Evolutionary conservation across 92 coral and sea anemone species (phyloP).

Genomic region (Pocillopora grandis): DNA sequence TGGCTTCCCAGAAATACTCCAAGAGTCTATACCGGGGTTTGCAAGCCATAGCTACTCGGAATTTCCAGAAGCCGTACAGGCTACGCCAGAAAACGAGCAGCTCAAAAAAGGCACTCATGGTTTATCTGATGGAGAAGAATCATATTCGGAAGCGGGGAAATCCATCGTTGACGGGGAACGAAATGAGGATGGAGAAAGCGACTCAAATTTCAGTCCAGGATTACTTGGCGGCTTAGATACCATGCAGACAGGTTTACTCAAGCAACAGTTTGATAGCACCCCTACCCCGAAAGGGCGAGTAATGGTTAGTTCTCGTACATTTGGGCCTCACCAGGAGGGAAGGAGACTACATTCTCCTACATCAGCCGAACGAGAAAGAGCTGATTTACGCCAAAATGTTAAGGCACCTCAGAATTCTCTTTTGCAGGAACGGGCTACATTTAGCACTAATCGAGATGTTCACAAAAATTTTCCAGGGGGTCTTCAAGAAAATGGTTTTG

Average conservation of each 20-base stretch:
- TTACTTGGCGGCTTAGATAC: conserved; percentile 20
- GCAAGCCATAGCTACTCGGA: background rate
- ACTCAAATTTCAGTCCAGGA: background rate
- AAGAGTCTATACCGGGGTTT: background rate
- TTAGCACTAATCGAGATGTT: conserved; percentile 2
- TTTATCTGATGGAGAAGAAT: background rate
- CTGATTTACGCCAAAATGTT: background rate
- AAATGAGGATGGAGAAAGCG: background rate
- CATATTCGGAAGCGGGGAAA: background rate
- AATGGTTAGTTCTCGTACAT: no score
- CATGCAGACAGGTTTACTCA: conserved; percentile 17
- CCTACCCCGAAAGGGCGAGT: background rate
- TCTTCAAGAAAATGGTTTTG: background rate
- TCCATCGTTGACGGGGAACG: background rate
- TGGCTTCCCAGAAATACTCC: background rate
- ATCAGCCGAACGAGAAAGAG: background rate
- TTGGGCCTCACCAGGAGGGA: background rate
- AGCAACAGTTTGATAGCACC: background rate
- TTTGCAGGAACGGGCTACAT: conserved; percentile 7
- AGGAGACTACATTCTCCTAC: background rate
- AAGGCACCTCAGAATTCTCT: conserved; percentile 6
- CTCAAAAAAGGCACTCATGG: background rate
- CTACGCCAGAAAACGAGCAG: background rate
- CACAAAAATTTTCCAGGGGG: background rate
- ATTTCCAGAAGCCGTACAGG: background rate